These are phyloP conservation scores for Lycodopsis pacificus DNA, from an alignment of 2,797 vertebrate species.

Conservation along the genomic window DNA sequence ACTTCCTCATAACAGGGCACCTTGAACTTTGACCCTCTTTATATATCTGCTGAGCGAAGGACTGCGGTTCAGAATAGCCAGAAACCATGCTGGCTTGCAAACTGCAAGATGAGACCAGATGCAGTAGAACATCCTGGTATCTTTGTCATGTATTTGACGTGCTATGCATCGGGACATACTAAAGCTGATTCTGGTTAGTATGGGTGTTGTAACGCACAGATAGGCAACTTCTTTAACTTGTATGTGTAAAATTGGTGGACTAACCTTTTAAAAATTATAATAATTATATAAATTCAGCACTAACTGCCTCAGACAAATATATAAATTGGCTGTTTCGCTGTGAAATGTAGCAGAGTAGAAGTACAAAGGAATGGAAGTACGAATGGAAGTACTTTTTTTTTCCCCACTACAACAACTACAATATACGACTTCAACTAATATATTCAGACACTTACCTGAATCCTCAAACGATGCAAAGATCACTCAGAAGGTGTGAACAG, in stretches of 20 bases:
- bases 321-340: background rate
- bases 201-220: no score
- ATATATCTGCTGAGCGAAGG: no score
- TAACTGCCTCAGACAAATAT: background rate
- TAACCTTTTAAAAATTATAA: background rate
- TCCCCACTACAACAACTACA: background rate
- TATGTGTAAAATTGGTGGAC: background rate
- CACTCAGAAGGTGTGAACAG: conserved; percentile 55
- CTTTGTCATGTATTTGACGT: no score
- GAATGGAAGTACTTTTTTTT: background rate
- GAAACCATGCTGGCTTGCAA: no score
- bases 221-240: no score
- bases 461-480: conserved; percentile 26
- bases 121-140: no score
- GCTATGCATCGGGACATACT: no score
- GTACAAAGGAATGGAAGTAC: no score
- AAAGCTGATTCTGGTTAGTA: no score
- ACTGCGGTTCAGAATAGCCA: background rate
- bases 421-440: background rate
- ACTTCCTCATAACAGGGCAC: background rate
- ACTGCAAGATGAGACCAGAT: no score
- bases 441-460: background rate
- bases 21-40: background rate
- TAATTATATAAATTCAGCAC: background rate
- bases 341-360: background rate